Evolutionary conservation across 2,888 invertebrate species (phyloP).

Genomic region (Hyalella azteca): DNA sequence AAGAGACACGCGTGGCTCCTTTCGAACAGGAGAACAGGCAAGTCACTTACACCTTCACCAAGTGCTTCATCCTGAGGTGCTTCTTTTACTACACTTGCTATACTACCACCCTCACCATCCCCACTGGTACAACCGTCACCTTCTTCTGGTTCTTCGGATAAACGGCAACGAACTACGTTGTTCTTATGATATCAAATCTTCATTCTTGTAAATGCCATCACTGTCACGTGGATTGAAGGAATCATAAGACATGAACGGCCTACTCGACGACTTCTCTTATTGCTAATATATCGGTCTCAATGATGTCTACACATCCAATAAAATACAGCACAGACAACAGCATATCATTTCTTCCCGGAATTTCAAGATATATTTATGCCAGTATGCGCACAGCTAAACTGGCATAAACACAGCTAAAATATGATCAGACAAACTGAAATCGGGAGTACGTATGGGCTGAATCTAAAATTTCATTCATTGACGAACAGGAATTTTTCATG

Average conservation of each 20-base stretch:
- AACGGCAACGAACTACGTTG: not conserved
- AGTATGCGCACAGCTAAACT: too few relatives aligned
- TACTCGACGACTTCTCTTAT: too few relatives aligned
- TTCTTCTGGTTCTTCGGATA: constrained; percentile 27
- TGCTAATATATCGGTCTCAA: constrained; percentile 25
- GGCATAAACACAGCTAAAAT: too few relatives aligned
- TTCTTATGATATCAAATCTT: not conserved
- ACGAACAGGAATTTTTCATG: too few relatives aligned
- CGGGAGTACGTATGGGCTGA: too few relatives aligned
- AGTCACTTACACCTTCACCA: not conserved
- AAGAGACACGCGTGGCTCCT: not conserved
- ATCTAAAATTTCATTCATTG: too few relatives aligned
- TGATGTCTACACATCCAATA: constrained; percentile 22
- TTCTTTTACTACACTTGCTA: not conserved
- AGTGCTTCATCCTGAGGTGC: not conserved
- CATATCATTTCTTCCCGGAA: too few relatives aligned
- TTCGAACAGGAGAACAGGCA: not conserved
- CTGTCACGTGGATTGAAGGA: too few relatives aligned
- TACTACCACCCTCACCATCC: not conserved
- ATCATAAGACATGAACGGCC: too few relatives aligned
- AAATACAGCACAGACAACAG: constrained; percentile 3
- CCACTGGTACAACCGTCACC: not conserved
- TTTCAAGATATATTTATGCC: too few relatives aligned
- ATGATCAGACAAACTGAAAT: too few relatives aligned
- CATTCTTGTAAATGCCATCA: too few relatives aligned